Evolutionary conservation across 2,113 vertebrate species (phyloP), one percentile per base, ranked within the genome.

Genomic region (Megaceryle maxima): DNA sequence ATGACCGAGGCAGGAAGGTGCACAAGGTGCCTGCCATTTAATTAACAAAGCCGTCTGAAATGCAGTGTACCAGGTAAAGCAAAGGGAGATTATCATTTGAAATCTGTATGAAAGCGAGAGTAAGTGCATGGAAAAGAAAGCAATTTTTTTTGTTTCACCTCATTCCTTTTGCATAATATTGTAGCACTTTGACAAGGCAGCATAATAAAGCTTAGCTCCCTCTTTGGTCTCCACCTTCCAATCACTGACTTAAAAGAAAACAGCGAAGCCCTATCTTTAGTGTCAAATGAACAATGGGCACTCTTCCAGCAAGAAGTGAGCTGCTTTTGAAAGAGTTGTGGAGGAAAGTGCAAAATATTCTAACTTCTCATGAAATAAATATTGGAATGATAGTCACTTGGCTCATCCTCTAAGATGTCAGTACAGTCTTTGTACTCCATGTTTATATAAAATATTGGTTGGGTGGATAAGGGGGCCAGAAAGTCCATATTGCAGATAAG

Each of bases 211-310:
- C 87, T 96, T 91, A 97, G 96, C 95, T 97, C 92, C 63, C 41
- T 57, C 69, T 90, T 78, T 91, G 86, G 77, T 94, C 60, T 88
- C 88, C 76, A 83, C 73, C 74, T 92, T 96, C 96, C 97, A 96
- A 94, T 95, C 18, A 15, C 93, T 91, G 94, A 97, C 96, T 97
- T 97, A 95, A 96, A 96, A 97, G 95, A 97, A 97, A 97, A 95
- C 92, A 97, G 94, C 85, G 96, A 97, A 97, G 96, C 94, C 95
- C 97, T 97, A 90, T 98, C 97, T 98, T 97, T 94, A 98, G 91
- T 19, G 46, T 97, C 97, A 97, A 94, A 93, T n/a, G 97, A 97
- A 97, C 96, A 97, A 98, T 91, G 95, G 96, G 97, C 95, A 83
- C 87, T 94, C 90, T 97, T 97, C 97, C 97, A 94, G 85, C 60